Evolutionary conservation across 2,797 vertebrate genomes (phyloP).

Genomic region (Gallinago solitaria): DNA sequence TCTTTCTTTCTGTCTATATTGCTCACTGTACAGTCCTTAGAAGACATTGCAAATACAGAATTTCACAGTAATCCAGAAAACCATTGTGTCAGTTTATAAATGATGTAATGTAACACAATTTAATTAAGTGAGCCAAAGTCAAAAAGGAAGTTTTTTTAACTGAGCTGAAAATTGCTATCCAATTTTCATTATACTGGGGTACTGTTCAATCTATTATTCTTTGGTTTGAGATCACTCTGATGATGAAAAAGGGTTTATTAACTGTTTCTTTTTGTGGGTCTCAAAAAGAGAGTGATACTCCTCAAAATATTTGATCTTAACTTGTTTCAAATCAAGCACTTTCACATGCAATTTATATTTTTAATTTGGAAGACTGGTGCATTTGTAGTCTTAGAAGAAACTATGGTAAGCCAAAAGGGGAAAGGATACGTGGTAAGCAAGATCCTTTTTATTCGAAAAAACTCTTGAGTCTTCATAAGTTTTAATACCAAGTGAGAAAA

Average conservation of each 20-base stretch:
- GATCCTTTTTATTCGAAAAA: neutral
- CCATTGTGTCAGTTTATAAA: neutral
- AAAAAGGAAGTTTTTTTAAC: neutral
- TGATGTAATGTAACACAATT: neutral
- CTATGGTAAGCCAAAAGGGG: neutral
- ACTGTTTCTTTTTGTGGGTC: neutral
- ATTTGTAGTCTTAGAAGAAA: neutral
- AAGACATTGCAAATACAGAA: neutral
- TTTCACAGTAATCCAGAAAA: neutral
- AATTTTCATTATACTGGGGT: neutral
- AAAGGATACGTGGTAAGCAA: neutral
- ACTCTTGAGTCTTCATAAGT: neutral
- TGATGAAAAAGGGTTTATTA: neutral
- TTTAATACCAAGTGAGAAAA: constrained; percentile 8
- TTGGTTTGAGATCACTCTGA: neutral
- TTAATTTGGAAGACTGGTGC: neutral
- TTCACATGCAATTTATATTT: neutral
- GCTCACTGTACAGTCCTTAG: neutral
- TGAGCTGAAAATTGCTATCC: neutral
- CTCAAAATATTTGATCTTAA: neutral
- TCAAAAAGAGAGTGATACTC: neutral
- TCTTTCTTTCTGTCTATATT: neutral
- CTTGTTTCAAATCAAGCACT: neutral
- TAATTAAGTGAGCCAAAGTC: neutral
- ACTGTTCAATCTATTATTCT: neutral